phyloP scores from a whole-genome alignment of 2,888 invertebrate genomes.

The Caprella mutica region DNA sequence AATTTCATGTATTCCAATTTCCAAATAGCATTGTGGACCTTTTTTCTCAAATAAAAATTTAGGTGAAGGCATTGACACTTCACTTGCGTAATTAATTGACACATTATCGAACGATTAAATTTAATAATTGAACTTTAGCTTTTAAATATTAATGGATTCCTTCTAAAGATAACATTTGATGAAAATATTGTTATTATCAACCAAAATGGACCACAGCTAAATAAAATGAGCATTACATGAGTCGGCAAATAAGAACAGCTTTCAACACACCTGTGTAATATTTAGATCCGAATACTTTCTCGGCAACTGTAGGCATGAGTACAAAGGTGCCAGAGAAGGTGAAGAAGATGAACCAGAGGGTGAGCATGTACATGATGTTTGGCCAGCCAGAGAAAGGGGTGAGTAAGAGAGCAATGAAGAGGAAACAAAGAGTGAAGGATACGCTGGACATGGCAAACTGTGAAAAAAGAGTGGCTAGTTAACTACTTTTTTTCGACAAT shows the following conservation, averaged over 20 bases:
- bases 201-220: too few species aligned
- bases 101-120: too few species aligned
- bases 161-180: too few species aligned
- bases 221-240: too few species aligned
- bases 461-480: neutral
- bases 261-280: conserved; percentile 37
- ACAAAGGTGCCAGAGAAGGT: conserved; percentile 40
- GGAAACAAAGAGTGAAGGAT: neutral
- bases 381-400: neutral
- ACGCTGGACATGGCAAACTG: conserved; percentile 12
- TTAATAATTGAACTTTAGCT: too few species aligned
- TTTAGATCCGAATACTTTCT: conserved; percentile 39
- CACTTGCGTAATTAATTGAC: too few species aligned
- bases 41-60: too few species aligned
- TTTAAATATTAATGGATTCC: too few species aligned
- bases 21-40: too few species aligned
- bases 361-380: conserved; percentile 36
- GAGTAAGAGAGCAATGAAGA: conserved; percentile 10
- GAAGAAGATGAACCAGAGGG: conserved; percentile 39
- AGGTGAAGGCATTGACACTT: too few species aligned
- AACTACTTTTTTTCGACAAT: neutral
- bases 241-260: conserved; percentile 40
- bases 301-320: conserved; percentile 40
- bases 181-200: too few species aligned
- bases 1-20: too few species aligned